Evolutionary conservation across 2,888 invertebrate genomes (phyloP), one percentile per base, ranked within the genome.

Genomic region (Mayetiola destructor): DNA sequence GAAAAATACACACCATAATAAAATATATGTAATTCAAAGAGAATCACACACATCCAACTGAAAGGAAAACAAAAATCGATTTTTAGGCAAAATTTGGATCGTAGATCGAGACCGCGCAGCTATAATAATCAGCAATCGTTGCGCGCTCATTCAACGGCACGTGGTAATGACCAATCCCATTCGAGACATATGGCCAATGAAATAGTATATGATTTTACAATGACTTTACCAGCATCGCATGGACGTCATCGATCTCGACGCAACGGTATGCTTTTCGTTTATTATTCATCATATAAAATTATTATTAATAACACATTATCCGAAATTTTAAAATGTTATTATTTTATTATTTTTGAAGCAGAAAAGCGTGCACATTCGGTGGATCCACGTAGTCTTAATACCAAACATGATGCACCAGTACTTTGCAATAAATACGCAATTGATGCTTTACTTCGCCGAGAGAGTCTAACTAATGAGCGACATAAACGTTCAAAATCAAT

Each of bases 351-450:
- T n/a, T n/a, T n/a, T n/a, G n/a, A n/a, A n/a, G n/a, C 61, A 23
- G 64, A 63, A 48, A 55, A 56, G 4, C 64, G 68, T 23, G 69
- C 71, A 1, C 71, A 70, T 59, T 72, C 73, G 0, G 67, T 70
- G 2, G 72, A 71, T 62, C 70, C 70, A 9, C 66, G 71, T 2
- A 60, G 10, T 67, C 67, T 56, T 66, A 68, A 53, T 63, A 69
- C 3, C 68, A 70, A 48, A 69, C 69, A 54, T 35, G 76, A 76
- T 60, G 76, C 78, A 1, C 80, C 84, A 1, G 80, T 85, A 35
- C 74, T 84, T 39, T 82, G 80, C 66, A 86, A 86, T 68, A 80
- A 78, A 62, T 86, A 85, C 66, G 84, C 82, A 0, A 69, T 83
- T 55, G 80, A 80, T 55, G 73, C 73, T 54, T 60, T 66, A 12